Base-by-base conservation (phyloP, 1,140 invertebrate genomes). In the Aleiodes sp. region DNA sequence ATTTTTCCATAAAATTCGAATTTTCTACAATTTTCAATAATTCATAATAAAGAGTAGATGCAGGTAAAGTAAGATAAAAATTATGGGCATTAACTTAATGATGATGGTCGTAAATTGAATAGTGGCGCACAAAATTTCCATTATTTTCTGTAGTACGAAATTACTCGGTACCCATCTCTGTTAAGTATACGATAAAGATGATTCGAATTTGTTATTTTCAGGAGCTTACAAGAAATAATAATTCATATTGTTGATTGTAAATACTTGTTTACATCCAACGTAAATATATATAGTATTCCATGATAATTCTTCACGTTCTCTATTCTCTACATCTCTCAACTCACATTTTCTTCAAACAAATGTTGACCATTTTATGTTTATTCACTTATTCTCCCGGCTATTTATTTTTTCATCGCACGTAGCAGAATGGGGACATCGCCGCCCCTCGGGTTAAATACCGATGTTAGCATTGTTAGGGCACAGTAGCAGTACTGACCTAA, bases 201-300 rank as follows among this genome's bases (percentile, higher is more conserved):
- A 72, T 72, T 72, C 69, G 57, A 72, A 72, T 69, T 72, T 73
- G 68, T 70, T 70, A 73, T 73, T 73, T 73, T 64, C 59, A 33
- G 29, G 57, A 14, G 56, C 57, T n/a, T 60, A 26, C 46, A 43
- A 41, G 8, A 24, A 24, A 59, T 8, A 19, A 21, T 52, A 33
- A n/a, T 62, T 33, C 62, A 14, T 41, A 12, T 37, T 65, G 12
- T 41, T 41, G 21, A 4, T 9, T 29, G 4, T 60, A 41, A 26
- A 46, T 19, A 46, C 19, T 8, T 19, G 19, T 46, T 4, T 19
- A 46, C 14, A 6, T 24, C 9, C 21, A 16, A 14, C 21, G 9
- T 8, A n/a, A n/a, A n/a, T n/a, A n/a, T n/a, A n/a, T n/a, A n/a
- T n/a, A n/a, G n/a, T n/a, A n/a, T n/a, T n/a, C n/a, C n/a, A n/a